Conservation (phyloP, 2,797 vertebrate genomes). For the Carduelis carduelis region DNA sequence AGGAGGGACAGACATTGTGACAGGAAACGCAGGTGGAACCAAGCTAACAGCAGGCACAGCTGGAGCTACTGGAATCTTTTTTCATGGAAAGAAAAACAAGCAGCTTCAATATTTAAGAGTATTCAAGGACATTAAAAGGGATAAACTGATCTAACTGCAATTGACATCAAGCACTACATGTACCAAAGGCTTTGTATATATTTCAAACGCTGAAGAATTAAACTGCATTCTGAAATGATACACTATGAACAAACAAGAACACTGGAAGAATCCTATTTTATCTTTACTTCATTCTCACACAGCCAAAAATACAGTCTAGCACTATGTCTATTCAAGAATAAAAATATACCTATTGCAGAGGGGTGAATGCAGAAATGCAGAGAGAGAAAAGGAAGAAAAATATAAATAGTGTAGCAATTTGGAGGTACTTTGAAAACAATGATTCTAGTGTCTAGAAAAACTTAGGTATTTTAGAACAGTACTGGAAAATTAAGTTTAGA, state of each 20-base stretch:
- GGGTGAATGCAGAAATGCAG: not conserved
- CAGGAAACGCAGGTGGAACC: slow-evolving; percentile 91
- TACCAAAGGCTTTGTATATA: not conserved
- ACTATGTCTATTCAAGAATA: not conserved
- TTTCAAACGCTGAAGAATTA: not conserved
- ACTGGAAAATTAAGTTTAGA: not conserved
- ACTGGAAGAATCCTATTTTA: not conserved
- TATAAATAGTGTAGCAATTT: not conserved
- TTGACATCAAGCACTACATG: not conserved
- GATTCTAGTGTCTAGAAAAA: not conserved
- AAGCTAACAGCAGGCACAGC: slow-evolving; percentile 90
- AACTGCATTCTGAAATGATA: not conserved
- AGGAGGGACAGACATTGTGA: slow-evolving; percentile 93
- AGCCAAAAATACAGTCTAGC: not conserved
- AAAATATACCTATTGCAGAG: not conserved
- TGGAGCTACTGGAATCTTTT: slow-evolving; percentile 91
- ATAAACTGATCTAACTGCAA: not conserved
- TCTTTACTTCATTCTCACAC: not conserved
- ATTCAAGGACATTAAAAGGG: not conserved
- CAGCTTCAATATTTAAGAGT: not conserved
- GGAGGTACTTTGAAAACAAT: not conserved
- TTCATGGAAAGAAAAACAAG: not conserved
- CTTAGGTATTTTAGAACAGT: not conserved
- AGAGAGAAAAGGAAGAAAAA: not conserved
- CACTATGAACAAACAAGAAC: not conserved